phyloP scores from a whole-genome alignment of 1,140 invertebrate species.

The Matsumurasca onukii region DNA sequence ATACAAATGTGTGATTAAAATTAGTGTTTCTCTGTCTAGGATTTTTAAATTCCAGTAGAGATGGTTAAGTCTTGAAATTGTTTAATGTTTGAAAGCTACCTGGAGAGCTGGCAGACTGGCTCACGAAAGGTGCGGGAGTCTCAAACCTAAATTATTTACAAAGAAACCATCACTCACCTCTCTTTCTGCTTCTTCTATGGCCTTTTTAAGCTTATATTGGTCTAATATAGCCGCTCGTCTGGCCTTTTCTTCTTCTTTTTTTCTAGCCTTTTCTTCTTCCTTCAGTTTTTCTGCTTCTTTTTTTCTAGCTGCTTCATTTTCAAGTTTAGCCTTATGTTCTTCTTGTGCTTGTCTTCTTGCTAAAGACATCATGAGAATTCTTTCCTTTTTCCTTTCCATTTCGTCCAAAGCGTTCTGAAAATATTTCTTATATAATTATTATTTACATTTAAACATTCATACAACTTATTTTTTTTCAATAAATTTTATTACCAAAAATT shows the following conservation, averaged over 20 bases:
- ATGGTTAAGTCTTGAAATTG: too few relatives aligned
- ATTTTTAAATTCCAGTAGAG: too few relatives aligned
- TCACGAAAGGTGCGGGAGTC: too few relatives aligned
- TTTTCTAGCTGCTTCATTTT: constrained; percentile 77
- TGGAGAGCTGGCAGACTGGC: too few relatives aligned
- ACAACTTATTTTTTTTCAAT: too few relatives aligned
- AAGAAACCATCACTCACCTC: constrained; percentile 66
- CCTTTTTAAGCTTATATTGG: constrained; percentile 94
- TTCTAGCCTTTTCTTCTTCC: constrained; percentile 78
- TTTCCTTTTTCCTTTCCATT: constrained; percentile 88
- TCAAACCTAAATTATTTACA: too few relatives aligned
- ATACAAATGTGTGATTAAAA: too few relatives aligned
- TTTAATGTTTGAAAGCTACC: too few relatives aligned
- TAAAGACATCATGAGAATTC: constrained; percentile 81
- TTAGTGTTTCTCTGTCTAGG: too few relatives aligned
- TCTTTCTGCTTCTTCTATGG: constrained; percentile 86
- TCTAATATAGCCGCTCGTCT: constrained; percentile 87
- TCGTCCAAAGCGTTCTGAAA: constrained; percentile 76
- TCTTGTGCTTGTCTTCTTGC: constrained; percentile 88
- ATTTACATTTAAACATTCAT: too few relatives aligned
- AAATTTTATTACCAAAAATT: too few relatives aligned
- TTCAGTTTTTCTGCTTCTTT: constrained; percentile 78
- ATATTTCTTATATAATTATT: too few relatives aligned
- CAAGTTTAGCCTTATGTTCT: constrained; percentile 78
- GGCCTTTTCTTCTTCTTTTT: constrained; percentile 89